Evolutionary conservation across 1,140 invertebrate genomes (phyloP), one percentile per base, ranked within the genome.

Genomic region (Lordiphosa stackelbergi): DNA sequence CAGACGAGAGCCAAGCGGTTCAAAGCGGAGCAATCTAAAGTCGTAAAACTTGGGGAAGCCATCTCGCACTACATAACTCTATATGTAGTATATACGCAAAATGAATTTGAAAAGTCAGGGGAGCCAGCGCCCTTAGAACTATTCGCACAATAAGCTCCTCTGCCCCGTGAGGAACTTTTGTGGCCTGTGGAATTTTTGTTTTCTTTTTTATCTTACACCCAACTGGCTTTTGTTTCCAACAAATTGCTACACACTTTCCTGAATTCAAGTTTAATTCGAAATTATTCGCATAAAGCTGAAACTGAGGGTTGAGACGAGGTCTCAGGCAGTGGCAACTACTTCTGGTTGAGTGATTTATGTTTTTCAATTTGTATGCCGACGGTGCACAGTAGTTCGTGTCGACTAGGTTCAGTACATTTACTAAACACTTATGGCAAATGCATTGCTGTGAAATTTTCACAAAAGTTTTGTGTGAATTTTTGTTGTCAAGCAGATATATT

Each of bases 331-430:
- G 49, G 66, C 66, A 68, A 61, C 68, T 69, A 77, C 77, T 83
- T 83, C 69, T 66, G 73, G 77, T 66, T 83, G 77, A 83, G 72
- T 83, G 77, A 83, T 83, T 83, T 83, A 83, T 83, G 77, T 61
- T 83, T 83, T 83, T 69, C 77, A 81, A 77, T 83, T 81, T 77
- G 57, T 66, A 69, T 57, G 45, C 38, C 51, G 52, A 46, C 54
- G 55, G 55, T 31, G 57, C 46, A 48, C 35, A 31, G 28, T 31
- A 8, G 28, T 31, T 31, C 28, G 6, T 2, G 28, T 31, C 7
- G 28, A 31, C 7, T 31, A 31, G 6, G 6, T 28, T 28, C 24
- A 19, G 19, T 19, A 19, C 19, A 19, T 19, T 19, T 19, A 19
- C 19, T 3, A 24, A 5, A 5, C 4, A 24, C 22, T 24, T 24